Evolutionary conservation across 2,797 vertebrate species (phyloP), one percentile per base, ranked within the genome.

Genomic region (Gymnothorax reevesii): DNA sequence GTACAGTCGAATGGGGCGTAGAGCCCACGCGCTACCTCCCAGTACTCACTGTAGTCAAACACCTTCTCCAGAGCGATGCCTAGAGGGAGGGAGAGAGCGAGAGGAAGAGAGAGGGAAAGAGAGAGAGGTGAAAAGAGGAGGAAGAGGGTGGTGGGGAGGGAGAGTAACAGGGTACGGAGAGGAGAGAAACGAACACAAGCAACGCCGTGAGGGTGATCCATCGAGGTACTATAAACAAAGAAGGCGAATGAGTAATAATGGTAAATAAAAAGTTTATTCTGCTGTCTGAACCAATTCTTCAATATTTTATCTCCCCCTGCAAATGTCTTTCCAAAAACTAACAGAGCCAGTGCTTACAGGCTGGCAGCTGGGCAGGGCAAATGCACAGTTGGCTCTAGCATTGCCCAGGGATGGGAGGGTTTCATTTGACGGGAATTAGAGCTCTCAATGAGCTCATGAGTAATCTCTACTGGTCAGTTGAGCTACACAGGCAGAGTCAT

Each of bases 1-100:
- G 98, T 99, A 95, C 98, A 99, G 96, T 99, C 98, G 52, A 99
- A 99, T 0, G 98, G 95, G 2, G 98, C 96, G 0, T 99, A 99
- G 71, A 99, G 95, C 0, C 96, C 98, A 73, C 98, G 95, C 7
- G 98, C 93, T 54, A 96, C 97, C 91, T 99, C 98, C 98, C 98
- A 99, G 91, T 99, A 99, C 89, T 99, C 98, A 1, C 97, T 99
- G 96, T 99, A 99, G 95, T 99, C 98, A 42, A 96, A 99, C 1
- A 99, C 98, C 4, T 96, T 96, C 91, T 99, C 97, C 93, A 99
- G 94, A 20, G 95, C 89, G 1, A 99, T 95, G 75, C 97, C 98
- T 99, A 13, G 69, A 73, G 69, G 1, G 82, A 57, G 55, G 8
- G 79, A 55, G 60, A 10, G 79, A 82, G 42, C 20, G 80, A 0